Percentiles rank a stretch among this genome's conserved stretches.
Evolutionary conservation across 2,888 invertebrate species (phyloP).

Genomic region (Cantharis rustica): DNA sequence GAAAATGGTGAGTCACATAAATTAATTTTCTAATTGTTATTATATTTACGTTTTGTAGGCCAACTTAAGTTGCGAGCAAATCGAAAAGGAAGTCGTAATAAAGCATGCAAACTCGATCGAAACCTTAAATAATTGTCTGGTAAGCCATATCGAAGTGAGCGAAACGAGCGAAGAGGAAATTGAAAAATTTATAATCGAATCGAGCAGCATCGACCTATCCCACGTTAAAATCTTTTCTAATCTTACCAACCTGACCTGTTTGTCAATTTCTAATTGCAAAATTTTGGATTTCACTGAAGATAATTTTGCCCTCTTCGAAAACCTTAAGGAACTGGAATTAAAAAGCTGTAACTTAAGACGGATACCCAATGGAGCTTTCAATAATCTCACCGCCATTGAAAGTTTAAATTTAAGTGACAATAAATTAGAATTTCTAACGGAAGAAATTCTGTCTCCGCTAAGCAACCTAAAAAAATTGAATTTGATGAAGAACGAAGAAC

Average conservation of each 20-base stretch:
- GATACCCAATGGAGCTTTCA: slow-evolving; percentile 7
- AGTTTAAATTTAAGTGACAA: slow-evolving; percentile 5
- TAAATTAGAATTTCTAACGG: slow-evolving; percentile 5
- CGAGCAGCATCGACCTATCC: background rate
- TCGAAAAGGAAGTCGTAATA: background rate
- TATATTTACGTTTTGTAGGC: background rate
- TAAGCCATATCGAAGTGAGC: background rate
- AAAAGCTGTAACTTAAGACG: background rate
- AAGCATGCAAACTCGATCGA: background rate
- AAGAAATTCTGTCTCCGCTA: background rate
- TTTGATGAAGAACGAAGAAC: slow-evolving; percentile 4
- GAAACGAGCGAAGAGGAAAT: background rate
- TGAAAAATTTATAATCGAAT: background rate
- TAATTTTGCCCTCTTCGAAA: background rate
- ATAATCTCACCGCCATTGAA: background rate
- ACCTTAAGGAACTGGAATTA: background rate
- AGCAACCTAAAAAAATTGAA: slow-evolving; percentile 1
- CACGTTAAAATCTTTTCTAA: background rate
- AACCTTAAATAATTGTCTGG: background rate
- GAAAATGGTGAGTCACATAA: background rate
- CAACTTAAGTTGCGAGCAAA: background rate
- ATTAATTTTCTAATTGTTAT: background rate
- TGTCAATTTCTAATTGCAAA: slow-evolving; percentile 1
- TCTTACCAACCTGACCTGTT: background rate
- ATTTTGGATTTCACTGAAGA: background rate